Percentiles rank a stretch among this genome's conserved stretches.
phyloP scores from a whole-genome alignment of 1,140 invertebrate species.

The Paraescarpia echinospica region DNA sequence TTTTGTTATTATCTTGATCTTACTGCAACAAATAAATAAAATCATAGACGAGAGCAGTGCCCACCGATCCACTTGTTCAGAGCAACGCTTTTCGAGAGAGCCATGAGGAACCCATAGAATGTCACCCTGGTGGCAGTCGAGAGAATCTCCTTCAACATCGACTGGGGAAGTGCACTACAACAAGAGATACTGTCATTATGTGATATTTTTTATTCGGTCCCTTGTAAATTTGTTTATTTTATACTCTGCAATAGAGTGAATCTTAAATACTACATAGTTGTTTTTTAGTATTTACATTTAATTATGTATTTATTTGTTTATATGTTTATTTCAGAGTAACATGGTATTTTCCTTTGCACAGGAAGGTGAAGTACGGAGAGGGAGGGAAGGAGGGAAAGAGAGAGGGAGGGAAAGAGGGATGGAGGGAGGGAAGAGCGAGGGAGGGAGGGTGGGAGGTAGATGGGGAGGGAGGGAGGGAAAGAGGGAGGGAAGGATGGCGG shows the following conservation, averaged over 20 bases:
- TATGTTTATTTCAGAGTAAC: neutral
- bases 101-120: constrained; percentile 56
- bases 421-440: too few species aligned
- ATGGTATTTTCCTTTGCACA: neutral
- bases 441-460: neutral
- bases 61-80: constrained; percentile 53
- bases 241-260: neutral
- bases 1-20: neutral
- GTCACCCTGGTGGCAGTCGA: constrained; percentile 47
- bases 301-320: neutral
- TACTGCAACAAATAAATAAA: too few species aligned
- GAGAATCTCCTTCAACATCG: constrained; percentile 48
- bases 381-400: too few species aligned
- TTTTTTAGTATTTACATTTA: neutral
- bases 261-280: neutral
- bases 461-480: too few species aligned
- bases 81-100: constrained; percentile 50
- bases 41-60: too few species aligned
- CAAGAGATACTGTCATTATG: neutral
- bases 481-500: too few species aligned
- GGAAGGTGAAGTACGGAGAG: too few species aligned
- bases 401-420: too few species aligned
- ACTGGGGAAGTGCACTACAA: constrained; percentile 45
- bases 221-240: neutral
- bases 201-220: neutral